These are phyloP conservation scores for Artibeus lituratus DNA, from an alignment of 2,797 vertebrate species.

Conservation along the genomic window DNA sequence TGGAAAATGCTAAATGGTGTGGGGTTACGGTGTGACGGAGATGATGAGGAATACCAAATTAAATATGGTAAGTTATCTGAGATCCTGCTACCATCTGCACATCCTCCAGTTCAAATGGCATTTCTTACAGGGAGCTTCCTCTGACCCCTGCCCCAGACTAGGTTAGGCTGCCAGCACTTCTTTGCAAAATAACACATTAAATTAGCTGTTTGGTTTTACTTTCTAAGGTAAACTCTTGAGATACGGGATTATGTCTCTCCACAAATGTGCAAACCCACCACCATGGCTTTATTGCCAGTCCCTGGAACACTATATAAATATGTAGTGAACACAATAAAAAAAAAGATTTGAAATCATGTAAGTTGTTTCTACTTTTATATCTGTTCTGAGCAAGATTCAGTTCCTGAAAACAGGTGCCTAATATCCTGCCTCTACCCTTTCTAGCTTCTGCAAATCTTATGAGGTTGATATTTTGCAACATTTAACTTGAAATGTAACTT, in stretches of 20 bases:
- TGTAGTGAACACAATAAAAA: neutral
- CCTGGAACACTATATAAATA: neutral
- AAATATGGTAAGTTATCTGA: neutral
- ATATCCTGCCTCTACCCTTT: neutral
- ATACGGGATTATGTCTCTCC: neutral
- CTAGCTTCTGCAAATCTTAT: neutral
- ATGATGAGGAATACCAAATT: neutral
- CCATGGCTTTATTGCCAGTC: neutral
- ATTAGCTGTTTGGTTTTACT: neutral
- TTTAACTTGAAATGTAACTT: neutral
- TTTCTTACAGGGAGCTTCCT: neutral
- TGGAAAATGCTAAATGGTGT: accelerated
- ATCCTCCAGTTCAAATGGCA: neutral
- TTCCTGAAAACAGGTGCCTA: neutral
- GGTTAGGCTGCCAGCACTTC: neutral
- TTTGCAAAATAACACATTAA: neutral
- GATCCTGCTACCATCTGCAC: neutral
- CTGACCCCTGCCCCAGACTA: neutral
- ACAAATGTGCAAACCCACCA: neutral
- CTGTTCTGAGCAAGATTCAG: neutral
- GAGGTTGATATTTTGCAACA: neutral
- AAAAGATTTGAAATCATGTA: neutral
- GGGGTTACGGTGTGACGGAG: neutral
- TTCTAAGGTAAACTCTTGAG: neutral
- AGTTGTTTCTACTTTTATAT: neutral